Conservation (phyloP, 2,113 vertebrate genomes). For the Brachyistius frenatus region DNA sequence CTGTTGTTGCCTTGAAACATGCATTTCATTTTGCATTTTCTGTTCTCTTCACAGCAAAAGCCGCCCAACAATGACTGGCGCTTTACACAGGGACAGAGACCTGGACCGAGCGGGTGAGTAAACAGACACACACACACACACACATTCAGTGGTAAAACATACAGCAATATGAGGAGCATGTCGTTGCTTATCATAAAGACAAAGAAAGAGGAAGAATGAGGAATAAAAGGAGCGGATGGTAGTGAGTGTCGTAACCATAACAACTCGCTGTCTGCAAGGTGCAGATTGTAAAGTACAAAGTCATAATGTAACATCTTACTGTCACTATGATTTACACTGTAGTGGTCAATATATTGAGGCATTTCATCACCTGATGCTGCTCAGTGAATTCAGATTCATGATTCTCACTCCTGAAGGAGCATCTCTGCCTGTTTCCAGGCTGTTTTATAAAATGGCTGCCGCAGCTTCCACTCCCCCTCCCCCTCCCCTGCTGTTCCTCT, state of each 20-base stretch:
- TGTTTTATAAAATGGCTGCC: constrained; percentile 82
- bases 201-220: constrained; percentile 28
- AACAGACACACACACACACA: not conserved
- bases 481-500: constrained; percentile 57
- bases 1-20: constrained; percentile 27
- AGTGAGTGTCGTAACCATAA: constrained; percentile 1
- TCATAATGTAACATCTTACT: constrained; percentile 2
- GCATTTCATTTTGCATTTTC: constrained; percentile 54
- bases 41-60: constrained; percentile 91
- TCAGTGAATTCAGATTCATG: constrained; percentile 16
- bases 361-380: constrained; percentile 8
- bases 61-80: constrained; percentile 97
- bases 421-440: constrained; percentile 72
- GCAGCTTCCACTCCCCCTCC: constrained; percentile 66
- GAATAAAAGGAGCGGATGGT: not conserved
- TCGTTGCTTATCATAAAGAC: not conserved
- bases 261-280: not conserved
- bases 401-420: constrained; percentile 45
- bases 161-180: not conserved
- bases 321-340: not conserved
- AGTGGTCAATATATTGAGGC: not conserved
- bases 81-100: constrained; percentile 97
- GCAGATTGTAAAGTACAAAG: not conserved
- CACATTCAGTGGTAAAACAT: constrained; percentile 15
- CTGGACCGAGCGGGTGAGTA: constrained; percentile 96